phyloP scores from a whole-genome alignment of 1,140 invertebrate genomes.

The Meteorus sp. region DNA sequence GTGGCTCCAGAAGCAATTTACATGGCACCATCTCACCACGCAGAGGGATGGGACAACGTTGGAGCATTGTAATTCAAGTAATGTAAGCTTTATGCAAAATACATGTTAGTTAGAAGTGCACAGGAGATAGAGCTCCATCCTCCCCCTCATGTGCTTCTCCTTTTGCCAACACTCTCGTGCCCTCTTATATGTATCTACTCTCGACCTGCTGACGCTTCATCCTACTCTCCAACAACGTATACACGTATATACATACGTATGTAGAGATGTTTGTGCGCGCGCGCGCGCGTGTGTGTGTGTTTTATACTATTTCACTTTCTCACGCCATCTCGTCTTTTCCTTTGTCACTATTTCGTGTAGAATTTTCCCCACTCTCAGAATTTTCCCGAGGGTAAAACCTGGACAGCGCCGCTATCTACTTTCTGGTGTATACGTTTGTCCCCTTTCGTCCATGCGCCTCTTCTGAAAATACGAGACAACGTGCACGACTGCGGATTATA shows the following conservation, averaged over 20 bases:
- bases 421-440: not conserved
- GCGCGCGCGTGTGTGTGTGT: no score
- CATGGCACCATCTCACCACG: slow-evolving; percentile 42
- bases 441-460: not conserved
- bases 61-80: slow-evolving; percentile 58
- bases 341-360: no score
- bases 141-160: slow-evolving; percentile 24
- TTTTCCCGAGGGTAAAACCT: slow-evolving; percentile 4
- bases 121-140: slow-evolving; percentile 46
- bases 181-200: slow-evolving; percentile 8
- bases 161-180: not conserved
- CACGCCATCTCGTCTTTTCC: not conserved
- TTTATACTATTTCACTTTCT: not conserved
- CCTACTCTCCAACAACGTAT: no score
- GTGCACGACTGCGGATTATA: no score
- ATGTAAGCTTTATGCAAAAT: slow-evolving; percentile 60
- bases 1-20: slow-evolving; percentile 50
- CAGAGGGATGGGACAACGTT: slow-evolving; percentile 41
- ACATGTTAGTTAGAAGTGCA: slow-evolving; percentile 58
- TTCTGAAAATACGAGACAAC: not conserved
- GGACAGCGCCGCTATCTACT: slow-evolving; percentile 4
- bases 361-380: not conserved
- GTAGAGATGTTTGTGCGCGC: no score
- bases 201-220: slow-evolving; percentile 9
- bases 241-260: no score